phyloP scores from a whole-genome alignment of 2,797 vertebrate genomes.

The Heterohyrax brucei region DNA sequence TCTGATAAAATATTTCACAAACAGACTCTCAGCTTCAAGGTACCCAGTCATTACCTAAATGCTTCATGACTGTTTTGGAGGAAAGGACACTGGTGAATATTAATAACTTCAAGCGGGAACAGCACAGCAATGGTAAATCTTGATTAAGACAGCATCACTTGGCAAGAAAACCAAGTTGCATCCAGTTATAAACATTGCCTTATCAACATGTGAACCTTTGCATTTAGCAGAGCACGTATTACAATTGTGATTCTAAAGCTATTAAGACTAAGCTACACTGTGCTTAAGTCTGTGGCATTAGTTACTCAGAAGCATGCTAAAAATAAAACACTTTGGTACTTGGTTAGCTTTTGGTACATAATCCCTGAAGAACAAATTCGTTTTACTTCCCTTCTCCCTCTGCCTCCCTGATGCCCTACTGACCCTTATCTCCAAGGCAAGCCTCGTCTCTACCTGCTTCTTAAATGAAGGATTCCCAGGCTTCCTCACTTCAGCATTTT shows the following conservation, averaged over 20 bases:
- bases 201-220: slow-evolving; percentile 37
- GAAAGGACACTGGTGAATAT: neutral
- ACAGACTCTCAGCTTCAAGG: neutral
- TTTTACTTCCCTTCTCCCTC: neutral
- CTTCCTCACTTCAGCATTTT: neutral
- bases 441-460: neutral
- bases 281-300: slow-evolving; percentile 50
- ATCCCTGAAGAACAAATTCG: neutral
- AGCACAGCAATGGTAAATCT: slow-evolving; percentile 49
- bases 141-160: slow-evolving; percentile 33
- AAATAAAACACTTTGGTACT: neutral
- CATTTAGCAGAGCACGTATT: slow-evolving; percentile 17
- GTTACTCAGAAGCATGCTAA: slow-evolving; percentile 26
- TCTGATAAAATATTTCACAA: slow-evolving; percentile 58
- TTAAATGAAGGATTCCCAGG: neutral
- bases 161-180: slow-evolving; percentile 62
- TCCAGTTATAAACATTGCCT: slow-evolving; percentile 39
- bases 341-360: neutral
- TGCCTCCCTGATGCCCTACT: neutral
- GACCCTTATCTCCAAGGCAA: neutral
- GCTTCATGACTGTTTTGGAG: neutral
- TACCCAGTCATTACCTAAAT: slow-evolving; percentile 25
- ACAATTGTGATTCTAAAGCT: slow-evolving; percentile 62
- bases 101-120: neutral
- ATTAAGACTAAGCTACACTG: slow-evolving; percentile 58